These are phyloP conservation scores for Penaeus monodon DNA, from an alignment of 2,888 invertebrate species.

Conservation along the genomic window DNA sequence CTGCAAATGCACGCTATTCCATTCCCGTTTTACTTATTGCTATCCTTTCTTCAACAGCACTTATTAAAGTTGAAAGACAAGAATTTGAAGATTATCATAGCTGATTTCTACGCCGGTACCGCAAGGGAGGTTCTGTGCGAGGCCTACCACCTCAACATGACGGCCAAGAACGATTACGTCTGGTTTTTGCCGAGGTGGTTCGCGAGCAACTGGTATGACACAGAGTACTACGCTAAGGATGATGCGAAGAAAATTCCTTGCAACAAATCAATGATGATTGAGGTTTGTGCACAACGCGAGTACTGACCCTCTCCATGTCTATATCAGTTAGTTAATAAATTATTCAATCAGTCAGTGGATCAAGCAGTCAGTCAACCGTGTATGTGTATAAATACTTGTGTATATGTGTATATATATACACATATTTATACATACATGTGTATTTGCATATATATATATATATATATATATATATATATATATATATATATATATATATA, in stretches of 20 bases:
- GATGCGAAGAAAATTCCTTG: constrained; percentile 38
- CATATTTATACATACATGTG: not conserved
- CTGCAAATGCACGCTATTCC: too few relatives aligned
- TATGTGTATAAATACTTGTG: too few relatives aligned
- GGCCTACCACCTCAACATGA: constrained; percentile 80
- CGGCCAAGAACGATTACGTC: constrained; percentile 80
- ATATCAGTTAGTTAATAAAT: not conserved
- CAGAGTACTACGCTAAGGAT: constrained; percentile 8
- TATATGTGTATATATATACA: not conserved
- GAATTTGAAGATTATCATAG: constrained; percentile 82
- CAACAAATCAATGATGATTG: constrained; percentile 42
- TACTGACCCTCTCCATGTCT: not conserved
- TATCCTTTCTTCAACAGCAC: constrained; percentile 72
- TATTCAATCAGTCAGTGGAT: too few relatives aligned
- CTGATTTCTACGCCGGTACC: constrained; percentile 78
- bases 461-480: constrained; percentile 32
- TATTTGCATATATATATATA: constrained; percentile 21
- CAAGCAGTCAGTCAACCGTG: too few relatives aligned
- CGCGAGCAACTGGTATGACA: constrained; percentile 55
- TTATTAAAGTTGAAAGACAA: constrained; percentile 77
- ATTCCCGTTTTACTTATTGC: too few relatives aligned
- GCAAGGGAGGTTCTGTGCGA: constrained; percentile 84
- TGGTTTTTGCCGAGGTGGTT: constrained; percentile 88
- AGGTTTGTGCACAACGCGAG: constrained; percentile 22
- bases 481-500: constrained; percentile 38